A percentile compares a stretch with the other conserved stretches of the same genome.
Evolutionary conservation across 2,113 vertebrate species (phyloP).

Genomic region (Shinisaurus crocodilurus): DNA sequence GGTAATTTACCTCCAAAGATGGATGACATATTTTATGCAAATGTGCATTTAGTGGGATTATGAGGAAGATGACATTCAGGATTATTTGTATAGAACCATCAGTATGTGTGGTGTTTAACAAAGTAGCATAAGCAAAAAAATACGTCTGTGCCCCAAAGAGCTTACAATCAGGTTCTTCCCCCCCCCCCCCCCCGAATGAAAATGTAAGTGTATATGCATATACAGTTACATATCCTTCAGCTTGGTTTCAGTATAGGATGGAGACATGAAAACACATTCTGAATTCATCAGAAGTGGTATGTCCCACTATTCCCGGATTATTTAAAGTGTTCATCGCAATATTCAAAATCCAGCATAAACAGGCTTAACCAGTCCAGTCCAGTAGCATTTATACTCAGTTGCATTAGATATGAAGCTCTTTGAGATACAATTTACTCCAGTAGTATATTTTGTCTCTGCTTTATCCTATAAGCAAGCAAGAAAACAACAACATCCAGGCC

Average conservation of each 20-base stretch:
- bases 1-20: not conserved
- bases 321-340: not conserved
- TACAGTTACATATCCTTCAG: not conserved
- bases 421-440: conserved; percentile 50
- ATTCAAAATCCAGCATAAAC: conserved; percentile 57
- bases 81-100: not conserved
- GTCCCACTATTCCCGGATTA: not conserved
- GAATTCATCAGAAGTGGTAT: not conserved
- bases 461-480: conserved; percentile 51
- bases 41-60: not conserved
- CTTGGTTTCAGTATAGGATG: not conserved
- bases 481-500: conserved; percentile 12
- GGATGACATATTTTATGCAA: not conserved
- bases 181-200: not conserved
- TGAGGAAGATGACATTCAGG: not conserved
- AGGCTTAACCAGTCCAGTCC: conserved; percentile 52
- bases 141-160: not conserved
- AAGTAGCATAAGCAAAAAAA: not conserved
- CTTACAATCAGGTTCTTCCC: not conserved
- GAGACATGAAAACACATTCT: not conserved
- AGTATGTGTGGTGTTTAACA: not conserved
- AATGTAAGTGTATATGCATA: not conserved
- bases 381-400: not conserved
- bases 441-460: conserved; percentile 50
- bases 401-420: conserved; percentile 54